Percentiles rank a stretch among this genome's conserved stretches.
Evolutionary conservation across 2,113 vertebrate genomes (phyloP).

Genomic region (Anguilla rostrata): DNA sequence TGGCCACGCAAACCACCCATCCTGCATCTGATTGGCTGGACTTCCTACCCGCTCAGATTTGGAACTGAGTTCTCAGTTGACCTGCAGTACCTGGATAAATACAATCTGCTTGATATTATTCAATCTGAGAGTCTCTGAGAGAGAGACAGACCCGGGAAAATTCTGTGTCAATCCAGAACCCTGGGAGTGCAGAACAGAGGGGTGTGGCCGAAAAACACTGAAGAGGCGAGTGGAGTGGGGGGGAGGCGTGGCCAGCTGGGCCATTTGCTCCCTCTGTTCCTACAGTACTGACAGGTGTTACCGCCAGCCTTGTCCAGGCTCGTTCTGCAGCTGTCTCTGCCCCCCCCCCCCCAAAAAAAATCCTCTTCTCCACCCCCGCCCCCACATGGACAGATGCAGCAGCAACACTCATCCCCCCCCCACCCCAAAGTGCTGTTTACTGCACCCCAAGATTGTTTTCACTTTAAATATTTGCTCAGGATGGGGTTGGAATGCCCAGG

Average conservation of each 20-base stretch:
- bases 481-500: constrained; percentile 40
- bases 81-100: too few species aligned
- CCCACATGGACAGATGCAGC: neutral
- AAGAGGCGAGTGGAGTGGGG: too few species aligned
- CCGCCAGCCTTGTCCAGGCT: constrained; percentile 71
- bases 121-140: too few species aligned
- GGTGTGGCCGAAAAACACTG: neutral
- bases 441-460: constrained; percentile 68
- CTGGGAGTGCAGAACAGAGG: neutral
- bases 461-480: constrained; percentile 80
- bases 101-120: too few species aligned
- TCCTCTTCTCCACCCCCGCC: constrained; percentile 34
- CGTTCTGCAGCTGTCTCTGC: constrained; percentile 68
- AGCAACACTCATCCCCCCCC: too few species aligned
- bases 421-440: constrained; percentile 67
- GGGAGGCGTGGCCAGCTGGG: constrained; percentile 43
- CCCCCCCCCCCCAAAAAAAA: constrained; percentile 23
- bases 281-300: constrained; percentile 74
- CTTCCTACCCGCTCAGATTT: too few species aligned
- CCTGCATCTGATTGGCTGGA: too few species aligned
- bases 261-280: constrained; percentile 71
- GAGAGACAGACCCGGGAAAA: too few species aligned
- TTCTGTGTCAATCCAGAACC: too few species aligned
- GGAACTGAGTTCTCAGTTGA: too few species aligned
- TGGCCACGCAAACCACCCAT: too few species aligned